A percentile compares a stretch with the other conserved stretches of the same genome.
Conservation (phyloP, 2,888 invertebrate species). For the Leistus spinibarbis region DNA sequence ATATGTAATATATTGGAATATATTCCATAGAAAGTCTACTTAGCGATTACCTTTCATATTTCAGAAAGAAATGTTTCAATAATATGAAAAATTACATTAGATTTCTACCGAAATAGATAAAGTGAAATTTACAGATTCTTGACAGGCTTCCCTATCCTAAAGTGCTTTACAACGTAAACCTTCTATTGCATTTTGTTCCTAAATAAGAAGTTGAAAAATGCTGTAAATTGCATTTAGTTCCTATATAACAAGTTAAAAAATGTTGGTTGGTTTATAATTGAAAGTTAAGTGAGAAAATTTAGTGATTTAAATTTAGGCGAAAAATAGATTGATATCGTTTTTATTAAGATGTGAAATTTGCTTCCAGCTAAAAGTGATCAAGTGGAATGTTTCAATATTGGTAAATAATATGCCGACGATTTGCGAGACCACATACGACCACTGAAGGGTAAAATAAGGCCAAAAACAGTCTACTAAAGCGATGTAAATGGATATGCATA, state of each 20-base stretch:
- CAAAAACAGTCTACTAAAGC: not conserved
- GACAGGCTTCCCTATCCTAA: too few species aligned
- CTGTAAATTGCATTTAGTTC: too few species aligned
- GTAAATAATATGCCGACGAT: not conserved
- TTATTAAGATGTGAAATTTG: too few species aligned
- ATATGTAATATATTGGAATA: not conserved
- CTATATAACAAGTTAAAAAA: too few species aligned
- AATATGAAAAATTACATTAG: not conserved
- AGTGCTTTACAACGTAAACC: too few species aligned
- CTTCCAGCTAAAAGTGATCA: too few species aligned
- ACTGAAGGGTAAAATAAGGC: not conserved
- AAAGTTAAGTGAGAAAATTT: too few species aligned
- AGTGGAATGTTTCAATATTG: not conserved
- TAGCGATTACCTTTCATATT: not conserved
- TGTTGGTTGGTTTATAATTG: too few species aligned
- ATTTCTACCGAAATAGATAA: not conserved
- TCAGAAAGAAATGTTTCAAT: not conserved
- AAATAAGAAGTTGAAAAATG: too few species aligned
- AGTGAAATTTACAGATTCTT: not conserved
- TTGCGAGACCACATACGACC: not conserved
- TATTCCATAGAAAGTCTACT: not conserved
- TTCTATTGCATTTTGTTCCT: too few species aligned
- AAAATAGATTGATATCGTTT: too few species aligned
- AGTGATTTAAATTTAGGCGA: too few species aligned
- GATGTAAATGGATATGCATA: not conserved